phyloP scores from a whole-genome alignment of 1,140 invertebrate species.

The Meloidogyne hapla region DNA sequence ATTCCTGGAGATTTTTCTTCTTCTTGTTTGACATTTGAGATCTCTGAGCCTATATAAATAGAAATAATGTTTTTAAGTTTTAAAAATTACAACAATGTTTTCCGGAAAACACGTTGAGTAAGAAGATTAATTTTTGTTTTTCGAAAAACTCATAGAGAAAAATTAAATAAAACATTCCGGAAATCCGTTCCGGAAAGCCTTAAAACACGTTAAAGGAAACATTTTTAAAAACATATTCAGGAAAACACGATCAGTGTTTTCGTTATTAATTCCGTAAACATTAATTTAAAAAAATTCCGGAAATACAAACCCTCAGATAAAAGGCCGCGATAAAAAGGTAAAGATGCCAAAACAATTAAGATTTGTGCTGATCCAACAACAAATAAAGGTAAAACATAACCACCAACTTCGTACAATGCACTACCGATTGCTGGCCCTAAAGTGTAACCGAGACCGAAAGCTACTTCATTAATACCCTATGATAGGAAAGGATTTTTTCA shows the following conservation, averaged over 20 bases:
- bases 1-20: constrained; percentile 6
- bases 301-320: neutral
- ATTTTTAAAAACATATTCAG: too few relatives aligned
- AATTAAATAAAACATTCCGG: too few relatives aligned
- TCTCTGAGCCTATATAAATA: neutral
- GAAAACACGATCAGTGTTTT: too few relatives aligned
- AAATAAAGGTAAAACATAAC: constrained; percentile 13
- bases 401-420: constrained; percentile 14
- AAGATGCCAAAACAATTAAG: neutral
- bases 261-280: too few relatives aligned
- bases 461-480: constrained; percentile 9
- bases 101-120: too few relatives aligned
- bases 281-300: too few relatives aligned
- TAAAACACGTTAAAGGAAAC: neutral
- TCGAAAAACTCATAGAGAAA: too few relatives aligned
- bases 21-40: neutral
- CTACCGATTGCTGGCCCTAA: constrained; percentile 17
- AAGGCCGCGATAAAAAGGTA: neutral
- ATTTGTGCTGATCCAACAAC: neutral
- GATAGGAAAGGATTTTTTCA: neutral
- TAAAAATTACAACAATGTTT: too few relatives aligned
- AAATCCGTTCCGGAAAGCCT: too few relatives aligned
- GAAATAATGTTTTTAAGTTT: too few relatives aligned
- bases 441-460: constrained; percentile 19
- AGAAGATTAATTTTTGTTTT: too few relatives aligned